These are phyloP conservation scores for Morpho helenor DNA, from an alignment of 2,888 invertebrate genomes.

Conservation along the genomic window DNA sequence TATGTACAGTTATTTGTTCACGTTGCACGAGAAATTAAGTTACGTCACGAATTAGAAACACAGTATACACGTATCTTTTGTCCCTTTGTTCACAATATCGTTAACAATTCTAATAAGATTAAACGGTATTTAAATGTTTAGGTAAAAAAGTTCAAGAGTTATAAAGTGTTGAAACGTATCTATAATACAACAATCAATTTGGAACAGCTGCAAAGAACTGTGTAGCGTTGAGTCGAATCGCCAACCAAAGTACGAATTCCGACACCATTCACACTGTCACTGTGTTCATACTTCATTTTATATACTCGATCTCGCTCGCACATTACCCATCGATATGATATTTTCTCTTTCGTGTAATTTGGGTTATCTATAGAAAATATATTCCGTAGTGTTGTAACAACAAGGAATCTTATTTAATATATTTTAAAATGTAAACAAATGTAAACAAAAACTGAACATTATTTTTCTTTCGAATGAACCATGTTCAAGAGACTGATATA, in stretches of 20 bases:
- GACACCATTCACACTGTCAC: too few species aligned
- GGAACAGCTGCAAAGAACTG: conserved; percentile 39
- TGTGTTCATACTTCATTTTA: conserved; percentile 28
- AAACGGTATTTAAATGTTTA: conserved; percentile 13
- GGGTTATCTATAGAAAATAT: background rate
- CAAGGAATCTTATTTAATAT: too few species aligned
- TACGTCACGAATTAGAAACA: conserved; percentile 62
- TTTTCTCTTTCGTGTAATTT: conserved; percentile 9
- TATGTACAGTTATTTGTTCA: conserved; percentile 42
- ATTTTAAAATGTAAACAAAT: too few species aligned
- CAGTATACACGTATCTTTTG: conserved; percentile 35
- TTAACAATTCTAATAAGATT: conserved; percentile 13
- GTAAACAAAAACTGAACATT: too few species aligned
- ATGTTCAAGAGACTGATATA: too few species aligned
- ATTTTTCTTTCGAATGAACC: too few species aligned
- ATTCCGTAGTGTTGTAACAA: conserved; percentile 17
- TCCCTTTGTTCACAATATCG: conserved; percentile 27
- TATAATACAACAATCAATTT: conserved; percentile 35
- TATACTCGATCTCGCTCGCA: conserved; percentile 30
- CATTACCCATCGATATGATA: conserved; percentile 1
- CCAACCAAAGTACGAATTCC: conserved; percentile 12
- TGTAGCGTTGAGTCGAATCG: conserved; percentile 21
- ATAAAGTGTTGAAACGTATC: conserved; percentile 27
- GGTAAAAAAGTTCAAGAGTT: conserved; percentile 21
- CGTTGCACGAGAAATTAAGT: conserved; percentile 51